phyloP scores from a whole-genome alignment of 2,797 vertebrate species.

The Pseudomugil tenellus region DNA sequence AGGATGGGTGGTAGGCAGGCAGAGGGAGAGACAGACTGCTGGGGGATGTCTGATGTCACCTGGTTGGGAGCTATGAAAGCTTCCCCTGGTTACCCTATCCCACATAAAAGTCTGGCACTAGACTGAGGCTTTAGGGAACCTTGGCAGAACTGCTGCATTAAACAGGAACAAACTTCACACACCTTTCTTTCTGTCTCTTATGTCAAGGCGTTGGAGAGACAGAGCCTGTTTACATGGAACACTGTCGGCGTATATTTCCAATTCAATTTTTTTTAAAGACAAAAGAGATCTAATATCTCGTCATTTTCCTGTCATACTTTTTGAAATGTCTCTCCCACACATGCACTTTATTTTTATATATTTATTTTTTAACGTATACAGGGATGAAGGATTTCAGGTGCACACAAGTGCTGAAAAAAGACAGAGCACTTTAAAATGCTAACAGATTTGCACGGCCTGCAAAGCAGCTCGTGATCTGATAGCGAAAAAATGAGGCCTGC shows the following conservation, averaged over 20 bases:
- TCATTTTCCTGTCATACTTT: conserved; percentile 41
- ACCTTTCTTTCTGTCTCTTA: conserved; percentile 64
- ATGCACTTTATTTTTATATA: conserved; percentile 14
- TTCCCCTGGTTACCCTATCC: conserved; percentile 80
- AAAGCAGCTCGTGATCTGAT: conserved; percentile 69
- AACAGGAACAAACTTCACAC: conserved; percentile 78
- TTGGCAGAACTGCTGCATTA: conserved; percentile 76
- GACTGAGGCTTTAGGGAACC: conserved; percentile 76
- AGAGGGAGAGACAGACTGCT: conserved; percentile 56
- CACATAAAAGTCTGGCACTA: conserved; percentile 83
- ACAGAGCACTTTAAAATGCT: conserved; percentile 35
- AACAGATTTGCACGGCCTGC: conserved; percentile 41
- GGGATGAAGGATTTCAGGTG: conserved; percentile 44
- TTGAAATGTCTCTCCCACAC: conserved; percentile 29
- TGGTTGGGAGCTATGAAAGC: conserved; percentile 81
- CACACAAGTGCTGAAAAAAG: conserved; percentile 31
- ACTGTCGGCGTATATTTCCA: conserved; percentile 52
- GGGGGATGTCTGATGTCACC: conserved; percentile 83
- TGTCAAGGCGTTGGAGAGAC: conserved; percentile 61
- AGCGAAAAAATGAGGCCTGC: conserved; percentile 69
- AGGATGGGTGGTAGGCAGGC: conserved; percentile 74
- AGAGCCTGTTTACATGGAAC: conserved; percentile 62
- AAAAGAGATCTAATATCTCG: conserved; percentile 39
- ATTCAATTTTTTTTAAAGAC: conserved; percentile 45
- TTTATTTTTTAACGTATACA: background rate